Evolutionary conservation across 2,797 vertebrate genomes (phyloP).

Genomic region (Notamacropus eugenii): DNA sequence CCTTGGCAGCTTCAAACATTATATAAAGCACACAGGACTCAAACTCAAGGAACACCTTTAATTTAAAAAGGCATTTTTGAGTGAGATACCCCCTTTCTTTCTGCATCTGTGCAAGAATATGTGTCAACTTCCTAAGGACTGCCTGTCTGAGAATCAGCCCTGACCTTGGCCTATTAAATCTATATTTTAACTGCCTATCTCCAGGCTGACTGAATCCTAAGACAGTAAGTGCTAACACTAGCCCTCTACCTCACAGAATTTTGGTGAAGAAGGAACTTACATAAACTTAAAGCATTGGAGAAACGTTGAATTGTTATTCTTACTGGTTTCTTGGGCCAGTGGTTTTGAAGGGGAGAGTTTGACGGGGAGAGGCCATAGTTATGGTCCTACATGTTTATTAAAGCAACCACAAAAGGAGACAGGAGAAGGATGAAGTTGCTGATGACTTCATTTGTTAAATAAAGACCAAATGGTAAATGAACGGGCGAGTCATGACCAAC

Average conservation of each 20-base stretch:
- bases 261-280: not conserved
- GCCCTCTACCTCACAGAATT: not conserved
- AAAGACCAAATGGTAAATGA: slow-evolving; percentile 6
- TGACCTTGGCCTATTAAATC: slow-evolving; percentile 20
- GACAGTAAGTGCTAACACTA: not conserved
- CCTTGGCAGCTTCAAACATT: slow-evolving; percentile 12
- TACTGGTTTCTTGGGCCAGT: not conserved
- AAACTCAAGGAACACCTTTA: not conserved
- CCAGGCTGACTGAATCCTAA: not conserved
- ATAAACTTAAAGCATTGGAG: not conserved
- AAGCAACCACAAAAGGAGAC: slow-evolving; percentile 6
- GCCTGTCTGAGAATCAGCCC: not conserved
- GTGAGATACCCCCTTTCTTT: not conserved
- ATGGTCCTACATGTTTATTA: not conserved
- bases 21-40: slow-evolving; percentile 3
- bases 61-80: not conserved
- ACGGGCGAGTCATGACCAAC: not conserved
- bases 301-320: not conserved
- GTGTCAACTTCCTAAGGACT: not conserved
- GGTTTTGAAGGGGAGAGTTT: slow-evolving; percentile 24
- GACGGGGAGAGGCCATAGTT: not conserved
- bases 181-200: not conserved
- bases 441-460: not conserved
- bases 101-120: slow-evolving; percentile 9
- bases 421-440: slow-evolving; percentile 14